Conservation (phyloP, 2,113 vertebrate genomes). For the Lethenteron reissneri region DNA sequence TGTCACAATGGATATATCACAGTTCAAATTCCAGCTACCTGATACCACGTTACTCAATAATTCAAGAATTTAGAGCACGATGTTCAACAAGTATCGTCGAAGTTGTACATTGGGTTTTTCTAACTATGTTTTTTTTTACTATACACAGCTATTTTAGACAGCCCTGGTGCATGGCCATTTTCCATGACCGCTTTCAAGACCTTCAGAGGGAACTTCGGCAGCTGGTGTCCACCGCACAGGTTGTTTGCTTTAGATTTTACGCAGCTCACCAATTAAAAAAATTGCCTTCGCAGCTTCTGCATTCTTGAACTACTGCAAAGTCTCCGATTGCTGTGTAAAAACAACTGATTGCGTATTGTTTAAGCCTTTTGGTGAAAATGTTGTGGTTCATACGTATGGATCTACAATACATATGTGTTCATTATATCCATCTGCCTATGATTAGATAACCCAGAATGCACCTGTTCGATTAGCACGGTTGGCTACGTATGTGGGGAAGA, state of each 20-base stretch:
- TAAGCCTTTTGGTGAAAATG: not conserved
- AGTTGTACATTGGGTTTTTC: conserved; percentile 10
- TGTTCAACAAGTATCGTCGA: conserved; percentile 16
- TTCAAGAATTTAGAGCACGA: conserved; percentile 39
- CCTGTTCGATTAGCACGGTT: too few relatives aligned
- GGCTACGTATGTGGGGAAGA: too few relatives aligned
- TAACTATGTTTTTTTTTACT: conserved; percentile 15
- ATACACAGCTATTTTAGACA: conserved; percentile 61
- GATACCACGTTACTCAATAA: conserved; percentile 33
- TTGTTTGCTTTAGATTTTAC: conserved; percentile 9
- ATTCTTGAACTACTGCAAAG: conserved; percentile 2
- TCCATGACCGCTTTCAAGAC: conserved; percentile 69
- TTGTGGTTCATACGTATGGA: not conserved
- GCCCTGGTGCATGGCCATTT: conserved; percentile 52
- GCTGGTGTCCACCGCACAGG: conserved; percentile 24
- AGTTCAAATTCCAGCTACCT: not conserved
- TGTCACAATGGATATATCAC: not conserved
- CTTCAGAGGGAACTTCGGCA: conserved; percentile 54
- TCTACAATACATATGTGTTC: too few relatives aligned
- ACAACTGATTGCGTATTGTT: not conserved
- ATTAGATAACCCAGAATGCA: too few relatives aligned
- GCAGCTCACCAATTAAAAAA: not conserved
- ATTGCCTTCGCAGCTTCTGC: not conserved
- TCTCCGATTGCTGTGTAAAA: not conserved
- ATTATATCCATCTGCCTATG: too few relatives aligned